Evolutionary conservation across 1,140 invertebrate species (phyloP), one percentile per base, ranked within the genome.

Genomic region (Adelges cooleyi): DNA sequence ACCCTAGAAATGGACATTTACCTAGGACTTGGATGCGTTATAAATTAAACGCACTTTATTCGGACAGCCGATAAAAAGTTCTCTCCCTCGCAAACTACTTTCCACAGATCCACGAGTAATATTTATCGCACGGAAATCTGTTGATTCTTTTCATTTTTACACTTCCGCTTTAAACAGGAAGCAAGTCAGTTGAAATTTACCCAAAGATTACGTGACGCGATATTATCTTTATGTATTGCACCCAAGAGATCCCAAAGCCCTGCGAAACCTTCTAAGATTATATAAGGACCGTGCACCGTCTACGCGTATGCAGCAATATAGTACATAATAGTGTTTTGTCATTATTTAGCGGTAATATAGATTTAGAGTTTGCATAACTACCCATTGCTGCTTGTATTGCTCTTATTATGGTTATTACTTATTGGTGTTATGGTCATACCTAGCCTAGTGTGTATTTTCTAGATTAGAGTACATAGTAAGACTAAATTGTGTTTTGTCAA

Each of bases 31-130:
- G n/a, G 27, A 25, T 5, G 42, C 40, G 15, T 62, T 48, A 62
- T 62, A 62, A 48, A 62, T 62, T 62, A 62, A 46, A 17, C 1
- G 56, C 56, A 62, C 13, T 62, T 62, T 20, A 62, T 62, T 48
- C 18, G 42, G 56, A 48, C 42, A 46, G 56, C 10, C 17, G 42
- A 33, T 62, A 62, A 46, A 46, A 62, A 48, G 23, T 40, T 62
- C 44, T 56, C 46, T 44, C 18, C 18, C 15, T 59, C 13, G 3
- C 15, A 22, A 62, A 44, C 17, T 59, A 33, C 53, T 20, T 15
- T 29, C 25, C 13, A 5, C 22, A 29, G 10, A n/a, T 44, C 18
- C 25, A 22, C 2, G 5, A 11, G 13, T 44, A 5, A 36, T 56
- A 27, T 29, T 29, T 59, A 25, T 42, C 38, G 22, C 11, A 3